Evolutionary conservation across 2,797 vertebrate genomes (phyloP).

Genomic region (Bovichtus variegatus): DNA sequence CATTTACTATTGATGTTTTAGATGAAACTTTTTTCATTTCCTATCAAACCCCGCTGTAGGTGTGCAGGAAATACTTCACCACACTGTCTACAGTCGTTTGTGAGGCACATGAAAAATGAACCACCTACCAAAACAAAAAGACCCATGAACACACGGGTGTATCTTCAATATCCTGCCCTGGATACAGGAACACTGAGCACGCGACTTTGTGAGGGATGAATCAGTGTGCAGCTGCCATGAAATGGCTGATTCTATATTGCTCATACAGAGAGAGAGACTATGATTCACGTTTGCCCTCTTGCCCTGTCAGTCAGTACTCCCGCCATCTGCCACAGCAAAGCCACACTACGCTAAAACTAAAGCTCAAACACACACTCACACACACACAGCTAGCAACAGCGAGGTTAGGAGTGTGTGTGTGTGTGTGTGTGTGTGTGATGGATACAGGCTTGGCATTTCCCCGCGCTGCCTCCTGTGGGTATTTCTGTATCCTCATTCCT

Average conservation of each 20-base stretch:
- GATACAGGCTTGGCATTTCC: conserved; percentile 42
- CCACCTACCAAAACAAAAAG: conserved; percentile 13
- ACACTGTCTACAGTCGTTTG: conserved; percentile 7
- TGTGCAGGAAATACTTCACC: conserved; percentile 11
- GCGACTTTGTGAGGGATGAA: conserved; percentile 38
- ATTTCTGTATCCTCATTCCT: conserved; percentile 18
- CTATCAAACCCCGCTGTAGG: neutral
- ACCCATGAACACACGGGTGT: neutral
- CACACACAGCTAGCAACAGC: neutral
- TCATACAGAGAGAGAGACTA: conserved; percentile 24
- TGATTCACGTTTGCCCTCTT: conserved; percentile 64
- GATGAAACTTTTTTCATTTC: conserved; percentile 19
- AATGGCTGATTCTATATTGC: conserved; percentile 22
- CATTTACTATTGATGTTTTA: no score
- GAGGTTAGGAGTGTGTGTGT: conserved; percentile 13
- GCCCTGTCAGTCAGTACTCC: conserved; percentile 62
- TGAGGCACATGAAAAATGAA: conserved; percentile 18
- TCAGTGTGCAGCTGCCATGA: conserved; percentile 61
- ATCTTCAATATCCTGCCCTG: conserved; percentile 43
- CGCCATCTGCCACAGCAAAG: conserved; percentile 77
- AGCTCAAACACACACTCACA: conserved; percentile 19
- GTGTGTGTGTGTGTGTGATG: no score
- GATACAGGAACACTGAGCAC: conserved; percentile 15
- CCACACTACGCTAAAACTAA: conserved; percentile 39
- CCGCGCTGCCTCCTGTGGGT: conserved; percentile 15